Evolutionary conservation across 2,888 invertebrate genomes (phyloP).

Genomic region (Hirtodrosophila duncani): DNA sequence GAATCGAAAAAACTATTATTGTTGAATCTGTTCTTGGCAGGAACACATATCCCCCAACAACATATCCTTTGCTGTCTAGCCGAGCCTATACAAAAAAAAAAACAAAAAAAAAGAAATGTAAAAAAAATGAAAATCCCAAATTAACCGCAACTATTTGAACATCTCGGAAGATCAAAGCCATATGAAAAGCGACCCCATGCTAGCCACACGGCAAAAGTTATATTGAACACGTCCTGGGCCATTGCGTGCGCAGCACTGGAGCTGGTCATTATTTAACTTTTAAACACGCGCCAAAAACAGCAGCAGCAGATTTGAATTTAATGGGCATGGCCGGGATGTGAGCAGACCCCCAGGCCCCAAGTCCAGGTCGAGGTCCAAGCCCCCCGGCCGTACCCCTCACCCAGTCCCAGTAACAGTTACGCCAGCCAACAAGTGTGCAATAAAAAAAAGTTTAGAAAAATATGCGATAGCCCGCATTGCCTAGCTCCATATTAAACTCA

Average conservation of each 20-base stretch:
- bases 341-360: too few species aligned
- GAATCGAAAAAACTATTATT: slow-evolving; percentile 29
- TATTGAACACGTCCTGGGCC: slow-evolving; percentile 71
- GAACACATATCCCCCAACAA: slow-evolving; percentile 13
- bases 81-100: slow-evolving; percentile 33
- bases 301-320: slow-evolving; percentile 66
- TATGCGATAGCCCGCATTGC: slow-evolving; percentile 52
- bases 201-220: slow-evolving; percentile 51
- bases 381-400: slow-evolving; percentile 4
- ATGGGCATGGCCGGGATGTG: slow-evolving; percentile 42
- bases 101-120: background rate
- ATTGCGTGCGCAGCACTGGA: slow-evolving; percentile 46
- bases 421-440: slow-evolving; percentile 73
- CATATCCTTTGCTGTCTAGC: slow-evolving; percentile 46
- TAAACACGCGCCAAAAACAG: slow-evolving; percentile 62
- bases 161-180: slow-evolving; percentile 56
- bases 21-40: slow-evolving; percentile 53
- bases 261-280: slow-evolving; percentile 67
- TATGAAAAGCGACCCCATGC: slow-evolving; percentile 2
- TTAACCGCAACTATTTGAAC: slow-evolving; percentile 66
- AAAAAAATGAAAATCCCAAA: slow-evolving; percentile 10
- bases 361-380: too few species aligned
- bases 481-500: slow-evolving; percentile 57
- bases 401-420: slow-evolving; percentile 43
- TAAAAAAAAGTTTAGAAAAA: slow-evolving; percentile 74